Percentiles rank a stretch among this genome's conserved stretches.
Conservation (phyloP, 2,888 invertebrate species). For the Synergus gifuensis region DNA sequence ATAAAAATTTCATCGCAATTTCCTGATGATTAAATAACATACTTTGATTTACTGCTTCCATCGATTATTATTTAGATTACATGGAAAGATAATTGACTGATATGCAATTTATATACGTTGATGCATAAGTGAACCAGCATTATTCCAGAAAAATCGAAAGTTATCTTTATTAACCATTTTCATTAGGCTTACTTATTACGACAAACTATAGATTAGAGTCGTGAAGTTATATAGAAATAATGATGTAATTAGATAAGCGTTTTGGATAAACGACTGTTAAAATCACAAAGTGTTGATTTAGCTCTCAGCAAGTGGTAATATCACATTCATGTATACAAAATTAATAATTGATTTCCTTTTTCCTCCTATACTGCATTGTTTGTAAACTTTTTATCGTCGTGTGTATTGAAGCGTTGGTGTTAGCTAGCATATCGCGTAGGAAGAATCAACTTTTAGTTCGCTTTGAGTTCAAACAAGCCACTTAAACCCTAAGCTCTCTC, state of each 20-base stretch:
- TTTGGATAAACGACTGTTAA: neutral
- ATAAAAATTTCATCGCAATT: neutral
- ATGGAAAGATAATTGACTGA: neutral
- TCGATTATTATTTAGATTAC: neutral
- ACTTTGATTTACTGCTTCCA: neutral
- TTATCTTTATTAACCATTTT: neutral
- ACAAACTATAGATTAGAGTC: neutral
- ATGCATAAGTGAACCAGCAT: neutral
- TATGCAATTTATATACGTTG: neutral
- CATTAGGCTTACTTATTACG: neutral
- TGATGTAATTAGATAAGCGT: neutral
- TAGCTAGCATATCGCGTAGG: neutral
- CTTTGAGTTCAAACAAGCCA: neutral
- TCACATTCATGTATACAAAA: neutral
- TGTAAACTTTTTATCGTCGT: neutral
- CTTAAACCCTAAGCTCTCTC: neutral
- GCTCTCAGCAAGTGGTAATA: neutral
- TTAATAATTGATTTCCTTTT: neutral
- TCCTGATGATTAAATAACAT: slow-evolving; percentile 5
- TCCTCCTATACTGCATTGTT: neutral
- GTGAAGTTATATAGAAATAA: neutral
- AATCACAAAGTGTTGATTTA: neutral
- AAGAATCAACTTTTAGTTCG: neutral
- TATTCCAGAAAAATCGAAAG: too few species aligned
- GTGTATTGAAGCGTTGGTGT: neutral